These are phyloP conservation scores for Stercorarius parasiticus DNA, from an alignment of 2,113 vertebrate species.

Conservation along the genomic window DNA sequence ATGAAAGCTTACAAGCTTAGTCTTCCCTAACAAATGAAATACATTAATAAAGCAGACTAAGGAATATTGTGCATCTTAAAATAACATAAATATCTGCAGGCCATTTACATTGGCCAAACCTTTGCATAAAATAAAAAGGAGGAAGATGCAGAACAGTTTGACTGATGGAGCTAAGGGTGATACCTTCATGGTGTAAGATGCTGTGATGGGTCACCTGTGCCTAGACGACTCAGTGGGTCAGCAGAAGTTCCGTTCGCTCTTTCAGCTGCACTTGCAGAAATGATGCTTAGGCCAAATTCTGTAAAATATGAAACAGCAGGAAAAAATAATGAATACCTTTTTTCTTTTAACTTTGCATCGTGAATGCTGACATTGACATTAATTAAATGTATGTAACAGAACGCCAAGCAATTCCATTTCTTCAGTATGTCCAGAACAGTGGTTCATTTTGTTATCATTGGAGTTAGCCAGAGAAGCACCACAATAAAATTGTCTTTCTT, in stretches of 20 bases:
- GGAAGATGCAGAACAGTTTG: background rate
- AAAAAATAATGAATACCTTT: background rate
- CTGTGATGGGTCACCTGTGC: background rate
- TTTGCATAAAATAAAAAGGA: background rate
- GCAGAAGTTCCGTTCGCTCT: background rate
- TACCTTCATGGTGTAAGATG: background rate
- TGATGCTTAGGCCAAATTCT: background rate
- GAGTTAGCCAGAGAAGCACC: background rate
- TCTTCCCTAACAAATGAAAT: background rate
- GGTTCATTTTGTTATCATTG: background rate
- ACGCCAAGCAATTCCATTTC: background rate
- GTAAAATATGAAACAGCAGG: background rate
- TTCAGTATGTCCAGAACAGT: background rate
- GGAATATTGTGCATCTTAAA: background rate
- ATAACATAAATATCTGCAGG: background rate
- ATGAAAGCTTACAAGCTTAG: background rate
- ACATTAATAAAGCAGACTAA: background rate
- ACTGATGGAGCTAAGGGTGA: background rate
- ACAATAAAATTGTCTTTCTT: background rate
- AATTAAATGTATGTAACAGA: background rate
- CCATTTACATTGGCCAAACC: background rate
- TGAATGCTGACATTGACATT: background rate
- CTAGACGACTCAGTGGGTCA: background rate
- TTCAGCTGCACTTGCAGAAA: background rate
- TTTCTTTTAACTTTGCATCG: background rate